Base-by-base conservation (phyloP, 2,888 invertebrate species). In the Aromia moschata region DNA sequence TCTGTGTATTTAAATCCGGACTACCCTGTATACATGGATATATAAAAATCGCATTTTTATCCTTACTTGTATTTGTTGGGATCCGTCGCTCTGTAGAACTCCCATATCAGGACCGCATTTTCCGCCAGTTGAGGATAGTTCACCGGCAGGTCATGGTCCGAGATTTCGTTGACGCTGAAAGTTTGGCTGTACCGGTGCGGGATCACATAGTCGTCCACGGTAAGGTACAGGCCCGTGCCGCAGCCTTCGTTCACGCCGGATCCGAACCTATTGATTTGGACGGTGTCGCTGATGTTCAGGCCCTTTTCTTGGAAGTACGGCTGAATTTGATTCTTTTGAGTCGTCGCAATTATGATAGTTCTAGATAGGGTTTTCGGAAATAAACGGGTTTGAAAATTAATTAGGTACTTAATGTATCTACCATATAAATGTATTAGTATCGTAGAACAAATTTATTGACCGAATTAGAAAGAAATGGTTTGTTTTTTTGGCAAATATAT, bases 271-370 rank as follows among this genome's bases (percentile, higher is more conserved):
- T 81, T 81, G 17, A 81, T 69, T 45, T 64, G 73, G 45, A 72
- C 96, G 93, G 92, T 73, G 83, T 86, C 31, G 94, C 74, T 0
- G 90, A 86, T 1, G 95, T 96, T 78, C 92, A 95, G 96, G 95
- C 97, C 75, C 93, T 92, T 72, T 46, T 64, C 64, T 47, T 65
- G 66, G 44, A 60, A 60, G 10, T 64, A 60, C 11, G 66, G 33
- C 33, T 33, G 33, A 2, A 33, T 11, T 33, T 33, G 33, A 10
- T n/a, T n/a, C n/a, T n/a, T n/a, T n/a, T n/a, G n/a, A 7, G 33
- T 11, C 5, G 33, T 10, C 33, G 33, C 33, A 2, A 33, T 11
- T 7, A 33, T 33, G 3, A 33, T 11, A 33, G 33, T 10, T 10
- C 33, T 33, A 33, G n/a, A 25, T n/a, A n/a, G n/a, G n/a, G n/a